Evolutionary conservation across 2,113 vertebrate species (phyloP).

Genomic region (Pluvialis apricaria): DNA sequence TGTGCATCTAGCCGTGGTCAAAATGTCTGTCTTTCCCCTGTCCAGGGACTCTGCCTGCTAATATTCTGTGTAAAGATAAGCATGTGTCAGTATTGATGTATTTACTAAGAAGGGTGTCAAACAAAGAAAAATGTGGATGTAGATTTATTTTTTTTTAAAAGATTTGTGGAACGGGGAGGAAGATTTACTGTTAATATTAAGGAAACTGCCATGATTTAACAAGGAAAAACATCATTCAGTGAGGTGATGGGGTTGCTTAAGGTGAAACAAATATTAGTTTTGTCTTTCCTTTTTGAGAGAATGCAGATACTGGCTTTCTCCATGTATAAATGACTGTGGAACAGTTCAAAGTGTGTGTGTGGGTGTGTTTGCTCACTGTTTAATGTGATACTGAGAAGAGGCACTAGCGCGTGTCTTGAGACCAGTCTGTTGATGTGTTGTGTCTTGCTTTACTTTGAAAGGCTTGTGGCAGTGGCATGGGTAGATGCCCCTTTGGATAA

Average conservation of each 20-base stretch:
- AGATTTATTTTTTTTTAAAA: neutral
- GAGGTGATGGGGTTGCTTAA: neutral
- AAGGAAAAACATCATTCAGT: neutral
- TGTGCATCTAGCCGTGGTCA: neutral
- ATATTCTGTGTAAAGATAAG: neutral
- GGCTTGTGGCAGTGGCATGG: neutral
- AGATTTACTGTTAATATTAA: neutral
- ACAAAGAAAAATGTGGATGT: neutral
- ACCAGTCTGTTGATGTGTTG: neutral
- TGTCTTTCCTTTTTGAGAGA: neutral
- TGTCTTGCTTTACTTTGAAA: neutral
- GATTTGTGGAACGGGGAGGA: neutral
- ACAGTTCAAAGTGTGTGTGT: neutral
- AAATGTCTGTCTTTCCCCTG: neutral
- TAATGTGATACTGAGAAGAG: neutral
- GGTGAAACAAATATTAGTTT: neutral
- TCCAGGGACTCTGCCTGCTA: neutral
- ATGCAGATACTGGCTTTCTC: neutral
- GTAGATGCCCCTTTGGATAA: accelerated
- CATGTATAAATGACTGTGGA: neutral
- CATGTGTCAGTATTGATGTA: neutral
- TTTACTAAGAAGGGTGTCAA: neutral
- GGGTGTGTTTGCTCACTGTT: neutral
- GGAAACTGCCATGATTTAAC: neutral
- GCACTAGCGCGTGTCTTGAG: neutral